Evolutionary conservation across 1,140 invertebrate genomes (phyloP), one percentile per base, ranked within the genome.

Genomic region (Liolophura sinensis): DNA sequence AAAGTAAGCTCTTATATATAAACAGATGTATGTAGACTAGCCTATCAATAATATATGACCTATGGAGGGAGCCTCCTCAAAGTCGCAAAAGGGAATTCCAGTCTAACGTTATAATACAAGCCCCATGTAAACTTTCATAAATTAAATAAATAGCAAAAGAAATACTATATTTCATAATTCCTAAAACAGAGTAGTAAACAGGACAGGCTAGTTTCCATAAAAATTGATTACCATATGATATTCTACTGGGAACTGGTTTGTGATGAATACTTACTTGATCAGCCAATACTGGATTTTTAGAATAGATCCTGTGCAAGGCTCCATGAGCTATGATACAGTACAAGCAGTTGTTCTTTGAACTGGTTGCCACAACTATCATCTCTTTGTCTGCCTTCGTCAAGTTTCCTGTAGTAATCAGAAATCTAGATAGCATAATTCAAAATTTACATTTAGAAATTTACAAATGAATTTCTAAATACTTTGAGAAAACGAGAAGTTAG

Each of bases 301-400:
- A 74, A 54, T 68, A 76, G 1, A 78, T 77, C 52, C 78, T 62
- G 52, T 73, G 72, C 15, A 79, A 66, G 5, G 78, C 78, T 31
- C 76, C 68, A 58, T 79, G 78, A 48, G 76, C 73, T 48, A 77
- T 64, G 12, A 79, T 71, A 59, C 78, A 79, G 60, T 79, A 79
- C 9, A 72, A 51, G 62, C 78, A 79, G 12, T 68, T 68, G 52
- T 79, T 79, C 24, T 69, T 67, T 9, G 76, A 57, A 51, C 76
- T 77, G 0, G 77, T 76, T 15, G 73, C 76, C 12, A 79, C 73
- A 20, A 76, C 55, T 27, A 79, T 79, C 76, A 78, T 74, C 46
- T 79, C 78, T 48, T 77, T 78, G 61, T 79, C 78, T 47, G 75
- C 75, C 62, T 73, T 78, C 6, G 72, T 78, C 47, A 79, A 50